Evolutionary conservation across 1,140 invertebrate genomes (phyloP).

Genomic region (Protaetia brevitarsis): DNA sequence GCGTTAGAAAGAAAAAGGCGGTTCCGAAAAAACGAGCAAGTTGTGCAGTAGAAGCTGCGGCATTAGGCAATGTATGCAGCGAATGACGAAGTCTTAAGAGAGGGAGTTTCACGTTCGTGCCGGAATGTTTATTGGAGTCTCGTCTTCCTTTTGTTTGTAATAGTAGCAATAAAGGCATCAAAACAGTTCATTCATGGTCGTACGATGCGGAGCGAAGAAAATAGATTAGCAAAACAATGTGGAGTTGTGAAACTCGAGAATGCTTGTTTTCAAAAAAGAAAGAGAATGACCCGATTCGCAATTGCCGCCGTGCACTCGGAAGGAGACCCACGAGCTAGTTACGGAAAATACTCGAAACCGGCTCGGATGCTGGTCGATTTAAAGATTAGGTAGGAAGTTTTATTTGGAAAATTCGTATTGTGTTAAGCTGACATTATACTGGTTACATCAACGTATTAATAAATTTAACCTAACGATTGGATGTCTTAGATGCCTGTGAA

Average conservation of each 20-base stretch:
- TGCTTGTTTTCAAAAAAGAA: slow-evolving; percentile 10
- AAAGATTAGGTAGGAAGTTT: too few species aligned
- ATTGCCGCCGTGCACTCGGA: slow-evolving; percentile 6
- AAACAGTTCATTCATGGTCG: slow-evolving; percentile 41
- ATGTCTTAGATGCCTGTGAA: too few species aligned
- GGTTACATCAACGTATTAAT: too few species aligned
- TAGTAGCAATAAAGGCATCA: slow-evolving; percentile 42
- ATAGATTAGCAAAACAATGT: slow-evolving; percentile 40
- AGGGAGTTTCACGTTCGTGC: slow-evolving; percentile 26
- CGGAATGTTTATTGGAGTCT: slow-evolving; percentile 41
- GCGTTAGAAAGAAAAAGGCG: not conserved
- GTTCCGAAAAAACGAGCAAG: not conserved
- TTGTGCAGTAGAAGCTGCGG: not conserved
- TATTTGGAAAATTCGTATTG: too few species aligned
- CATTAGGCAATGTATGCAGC: slow-evolving; percentile 3
- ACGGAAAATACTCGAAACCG: not conserved
- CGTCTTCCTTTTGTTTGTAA: slow-evolving; percentile 39
- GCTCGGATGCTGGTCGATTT: too few species aligned
- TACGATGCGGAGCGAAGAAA: slow-evolving; percentile 26
- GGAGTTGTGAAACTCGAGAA: slow-evolving; percentile 39
- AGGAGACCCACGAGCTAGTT: not conserved
- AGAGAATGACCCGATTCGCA: slow-evolving; percentile 8
- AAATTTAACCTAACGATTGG: too few species aligned
- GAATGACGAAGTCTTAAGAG: slow-evolving; percentile 21
- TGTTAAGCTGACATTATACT: too few species aligned